Base-by-base conservation (phyloP, 1,140 invertebrate genomes). In the Eufriesea mexicana region DNA sequence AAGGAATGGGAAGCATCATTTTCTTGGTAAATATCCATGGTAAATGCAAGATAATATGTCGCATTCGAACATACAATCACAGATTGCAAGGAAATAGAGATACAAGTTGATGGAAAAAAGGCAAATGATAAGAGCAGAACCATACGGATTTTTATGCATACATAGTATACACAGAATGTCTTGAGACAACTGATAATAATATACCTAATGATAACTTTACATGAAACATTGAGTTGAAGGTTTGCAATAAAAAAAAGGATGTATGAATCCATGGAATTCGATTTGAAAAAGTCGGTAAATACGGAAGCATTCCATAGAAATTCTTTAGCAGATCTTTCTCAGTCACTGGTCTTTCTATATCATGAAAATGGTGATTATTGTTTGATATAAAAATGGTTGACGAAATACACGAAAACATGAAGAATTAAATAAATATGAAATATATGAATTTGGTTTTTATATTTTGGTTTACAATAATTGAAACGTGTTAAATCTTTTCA, bases 41-140 rank as follows among this genome's bases (percentile, higher is more conserved):
- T 64, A 64, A 64, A 42, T 64, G 28, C 35, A 8, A 64, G 35
- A 64, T 64, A 64, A 64, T 64, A 64, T 42, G 62, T 35, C 28
- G 28, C 18, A 64, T 42, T 18, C 62, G 20, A 42, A 64, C 35
- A 35, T 42, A 9, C 20, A 10, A 64, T 64, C 9, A 64, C 35
- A 64, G 62, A 64, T 64, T 64, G 18, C 9, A 28, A 7, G 0
- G 20, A 42, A 64, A 64, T 42, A 64, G 4, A 64, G 35, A 64
- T 64, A 23, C 35, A 14, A 54, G 51, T 1, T 14, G 62, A 64
- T 64, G 4, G 35, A 1, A 9, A 25, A 9, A 35, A 64, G 20
- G 4, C 35, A 23, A 64, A 64, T 42, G 18, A 23, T 42, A 42
- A 9, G 35, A 64, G 62, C 28, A 5, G 9, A 42, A 25, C 9